Percentiles rank a stretch among this genome's conserved stretches.
These are phyloP conservation scores for Cinara cedri DNA, from an alignment of 2,888 invertebrate genomes.

Conservation along the genomic window DNA sequence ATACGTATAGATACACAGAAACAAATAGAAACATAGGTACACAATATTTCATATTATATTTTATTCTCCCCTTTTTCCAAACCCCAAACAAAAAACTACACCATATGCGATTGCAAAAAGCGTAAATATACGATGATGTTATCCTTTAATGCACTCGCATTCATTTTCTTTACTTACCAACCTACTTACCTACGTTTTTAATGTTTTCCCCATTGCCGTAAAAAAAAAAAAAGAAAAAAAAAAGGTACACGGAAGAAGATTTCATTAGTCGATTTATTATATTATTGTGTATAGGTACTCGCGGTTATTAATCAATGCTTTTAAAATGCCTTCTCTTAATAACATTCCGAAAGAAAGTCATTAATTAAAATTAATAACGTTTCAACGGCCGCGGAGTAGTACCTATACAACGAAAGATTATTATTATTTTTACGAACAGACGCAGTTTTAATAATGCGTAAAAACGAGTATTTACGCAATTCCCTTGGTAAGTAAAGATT, in stretches of 20 bases:
- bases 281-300: not conserved
- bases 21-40: not conserved
- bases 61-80: no score
- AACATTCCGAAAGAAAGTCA: not conserved
- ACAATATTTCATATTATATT: no score
- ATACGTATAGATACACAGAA: not conserved
- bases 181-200: not conserved
- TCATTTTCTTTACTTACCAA: not conserved
- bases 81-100: not conserved
- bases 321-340: not conserved
- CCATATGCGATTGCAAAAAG: not conserved
- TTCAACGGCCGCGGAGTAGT: not conserved
- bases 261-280: constrained; percentile 3
- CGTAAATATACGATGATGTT: not conserved
- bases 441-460: not conserved
- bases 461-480: no score
- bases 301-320: not conserved
- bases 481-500: not conserved
- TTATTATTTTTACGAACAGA: not conserved
- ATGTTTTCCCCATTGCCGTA: not conserved
- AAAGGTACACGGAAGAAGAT: not conserved
- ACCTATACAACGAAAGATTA: not conserved
- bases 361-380: not conserved
- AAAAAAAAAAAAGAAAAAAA: no score
- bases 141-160: not conserved